Evolutionary conservation across 2,888 invertebrate species (phyloP).

Genomic region (Spilarctia lutea): DNA sequence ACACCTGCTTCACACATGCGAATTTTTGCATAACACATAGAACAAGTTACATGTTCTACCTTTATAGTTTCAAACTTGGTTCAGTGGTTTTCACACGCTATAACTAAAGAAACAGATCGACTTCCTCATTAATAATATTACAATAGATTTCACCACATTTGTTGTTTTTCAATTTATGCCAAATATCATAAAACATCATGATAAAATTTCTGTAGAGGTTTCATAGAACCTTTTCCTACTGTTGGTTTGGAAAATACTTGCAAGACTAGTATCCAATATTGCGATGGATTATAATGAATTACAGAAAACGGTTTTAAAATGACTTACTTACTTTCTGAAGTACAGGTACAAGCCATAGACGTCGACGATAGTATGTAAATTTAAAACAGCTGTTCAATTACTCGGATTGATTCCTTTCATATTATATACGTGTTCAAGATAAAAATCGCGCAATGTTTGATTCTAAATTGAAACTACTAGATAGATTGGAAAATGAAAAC

Average conservation of each 20-base stretch:
- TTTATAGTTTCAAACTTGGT: background rate
- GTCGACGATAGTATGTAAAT: background rate
- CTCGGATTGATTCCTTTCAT: background rate
- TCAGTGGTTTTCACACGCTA: background rate
- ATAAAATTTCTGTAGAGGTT: background rate
- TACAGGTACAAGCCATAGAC: background rate
- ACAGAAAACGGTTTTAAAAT: background rate
- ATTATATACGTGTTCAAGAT: background rate
- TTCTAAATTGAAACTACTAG: conserved; percentile 37
- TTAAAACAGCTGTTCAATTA: background rate
- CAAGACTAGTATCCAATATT: background rate
- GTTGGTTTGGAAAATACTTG: background rate
- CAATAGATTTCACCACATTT: background rate
- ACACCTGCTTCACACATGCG: background rate
- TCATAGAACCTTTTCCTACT: background rate
- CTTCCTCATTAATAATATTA: background rate
- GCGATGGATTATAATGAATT: too few relatives aligned
- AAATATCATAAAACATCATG: background rate
- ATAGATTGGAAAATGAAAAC: conserved; percentile 49
- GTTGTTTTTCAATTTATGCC: background rate
- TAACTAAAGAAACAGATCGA: background rate
- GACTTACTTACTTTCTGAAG: background rate
- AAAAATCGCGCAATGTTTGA: conserved; percentile 16
- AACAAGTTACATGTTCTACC: background rate
- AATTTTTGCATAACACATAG: background rate